These are phyloP conservation scores for Sepioteuthis lessoniana DNA, from an alignment of 2,888 invertebrate genomes.

Conservation along the genomic window DNA sequence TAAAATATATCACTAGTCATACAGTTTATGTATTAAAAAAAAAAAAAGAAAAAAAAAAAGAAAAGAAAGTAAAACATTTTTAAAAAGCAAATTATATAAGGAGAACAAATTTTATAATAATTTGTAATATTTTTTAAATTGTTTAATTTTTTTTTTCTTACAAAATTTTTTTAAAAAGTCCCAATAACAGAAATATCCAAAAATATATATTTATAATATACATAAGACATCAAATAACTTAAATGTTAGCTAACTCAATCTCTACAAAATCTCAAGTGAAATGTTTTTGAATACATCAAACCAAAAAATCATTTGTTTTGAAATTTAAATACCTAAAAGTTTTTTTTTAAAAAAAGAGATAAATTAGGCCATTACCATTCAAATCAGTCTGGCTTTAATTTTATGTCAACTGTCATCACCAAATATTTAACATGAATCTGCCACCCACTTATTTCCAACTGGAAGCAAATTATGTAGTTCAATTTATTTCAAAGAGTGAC, in stretches of 20 bases:
- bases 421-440: background rate
- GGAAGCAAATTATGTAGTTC: no score
- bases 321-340: background rate
- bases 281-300: background rate
- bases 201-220: no score
- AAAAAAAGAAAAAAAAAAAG: no score
- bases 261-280: background rate
- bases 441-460: background rate
- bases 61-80: no score
- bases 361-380: background rate
- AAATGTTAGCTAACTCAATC: background rate
- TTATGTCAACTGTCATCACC: background rate
- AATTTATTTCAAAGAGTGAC: background rate
- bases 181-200: no score
- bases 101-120: no score
- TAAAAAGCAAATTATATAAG: no score
- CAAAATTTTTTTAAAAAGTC: no score
- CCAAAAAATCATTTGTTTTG: background rate
- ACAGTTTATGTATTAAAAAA: no score
- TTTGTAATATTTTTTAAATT: no score
- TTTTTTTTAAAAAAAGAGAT: background rate
- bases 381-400: constrained; percentile 17
- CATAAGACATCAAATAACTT: background rate
- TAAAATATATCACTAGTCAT: no score
- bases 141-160: no score